These are phyloP conservation scores for Corythaeola cristata DNA, from an alignment of 2,113 vertebrate species.

Conservation along the genomic window DNA sequence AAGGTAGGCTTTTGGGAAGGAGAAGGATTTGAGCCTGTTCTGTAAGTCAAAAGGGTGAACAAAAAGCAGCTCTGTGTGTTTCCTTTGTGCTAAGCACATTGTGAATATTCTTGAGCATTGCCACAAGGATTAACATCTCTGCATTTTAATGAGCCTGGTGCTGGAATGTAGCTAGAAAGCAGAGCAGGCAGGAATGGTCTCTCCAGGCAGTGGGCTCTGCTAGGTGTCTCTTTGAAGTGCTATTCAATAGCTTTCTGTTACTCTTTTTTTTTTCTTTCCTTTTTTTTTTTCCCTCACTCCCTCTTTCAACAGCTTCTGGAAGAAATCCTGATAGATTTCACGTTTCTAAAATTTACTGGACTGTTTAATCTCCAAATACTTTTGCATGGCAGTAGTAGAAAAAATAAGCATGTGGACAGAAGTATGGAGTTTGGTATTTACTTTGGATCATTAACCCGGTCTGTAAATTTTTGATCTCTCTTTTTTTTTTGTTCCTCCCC, in stretches of 20 bases:
- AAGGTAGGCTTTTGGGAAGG: background rate
- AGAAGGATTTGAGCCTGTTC: background rate
- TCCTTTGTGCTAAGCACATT: constrained; percentile 51
- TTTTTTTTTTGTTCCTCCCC: background rate
- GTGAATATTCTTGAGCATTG: constrained; percentile 60
- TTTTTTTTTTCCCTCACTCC: background rate
- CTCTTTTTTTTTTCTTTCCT: background rate
- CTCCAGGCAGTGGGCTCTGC: background rate
- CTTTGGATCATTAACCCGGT: constrained; percentile 58
- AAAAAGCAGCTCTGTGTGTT: constrained; percentile 51
- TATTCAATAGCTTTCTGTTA: constrained; percentile 1
- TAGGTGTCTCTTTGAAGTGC: constrained; percentile 37
- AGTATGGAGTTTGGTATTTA: constrained; percentile 42
- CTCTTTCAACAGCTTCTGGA: background rate
- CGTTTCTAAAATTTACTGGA: background rate
- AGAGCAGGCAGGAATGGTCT: constrained; percentile 3
- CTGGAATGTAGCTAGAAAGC: constrained; percentile 31
- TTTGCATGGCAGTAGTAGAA: background rate
- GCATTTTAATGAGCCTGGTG: constrained; percentile 59
- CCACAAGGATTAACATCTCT: constrained; percentile 64
- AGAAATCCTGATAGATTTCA: background rate
- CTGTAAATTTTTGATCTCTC: constrained; percentile 49
- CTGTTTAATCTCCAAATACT: background rate
- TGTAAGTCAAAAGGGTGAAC: constrained; percentile 11
- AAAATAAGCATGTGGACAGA: background rate